Evolutionary conservation across 2,797 vertebrate genomes (phyloP).

Genomic region (Cryptoprocta ferox): DNA sequence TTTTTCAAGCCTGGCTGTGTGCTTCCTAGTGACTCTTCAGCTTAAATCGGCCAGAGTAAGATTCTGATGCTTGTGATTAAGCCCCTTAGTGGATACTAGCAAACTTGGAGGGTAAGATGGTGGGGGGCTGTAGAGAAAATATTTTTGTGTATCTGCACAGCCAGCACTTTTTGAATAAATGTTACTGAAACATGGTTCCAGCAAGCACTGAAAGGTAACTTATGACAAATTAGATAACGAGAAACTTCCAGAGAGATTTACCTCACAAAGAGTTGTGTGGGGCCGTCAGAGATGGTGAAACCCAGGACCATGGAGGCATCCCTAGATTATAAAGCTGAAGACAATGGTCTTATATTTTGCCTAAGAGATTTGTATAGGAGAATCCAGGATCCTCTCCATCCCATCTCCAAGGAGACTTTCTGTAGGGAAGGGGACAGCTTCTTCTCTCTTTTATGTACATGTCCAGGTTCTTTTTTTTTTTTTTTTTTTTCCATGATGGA

Average conservation of each 20-base stretch:
- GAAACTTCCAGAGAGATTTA: slow-evolving; percentile 1
- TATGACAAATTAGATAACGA: neutral
- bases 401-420: neutral
- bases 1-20: neutral
- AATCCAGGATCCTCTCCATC: neutral
- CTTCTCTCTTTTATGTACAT: neutral
- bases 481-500: too few relatives aligned
- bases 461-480: neutral
- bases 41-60: neutral
- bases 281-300: neutral
- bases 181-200: neutral
- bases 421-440: neutral
- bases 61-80: neutral
- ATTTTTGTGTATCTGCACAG: neutral
- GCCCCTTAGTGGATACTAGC: neutral
- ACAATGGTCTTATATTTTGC: neutral
- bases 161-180: neutral
- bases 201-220: neutral
- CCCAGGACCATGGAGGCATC: neutral
- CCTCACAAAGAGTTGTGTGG: neutral
- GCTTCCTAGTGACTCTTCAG: neutral
- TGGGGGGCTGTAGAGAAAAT: neutral
- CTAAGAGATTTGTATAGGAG: neutral
- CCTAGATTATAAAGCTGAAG: neutral
- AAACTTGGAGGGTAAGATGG: neutral